These are phyloP conservation scores for Ichneumoninae sp. DNA, from an alignment of 2,888 invertebrate genomes.

Conservation along the genomic window DNA sequence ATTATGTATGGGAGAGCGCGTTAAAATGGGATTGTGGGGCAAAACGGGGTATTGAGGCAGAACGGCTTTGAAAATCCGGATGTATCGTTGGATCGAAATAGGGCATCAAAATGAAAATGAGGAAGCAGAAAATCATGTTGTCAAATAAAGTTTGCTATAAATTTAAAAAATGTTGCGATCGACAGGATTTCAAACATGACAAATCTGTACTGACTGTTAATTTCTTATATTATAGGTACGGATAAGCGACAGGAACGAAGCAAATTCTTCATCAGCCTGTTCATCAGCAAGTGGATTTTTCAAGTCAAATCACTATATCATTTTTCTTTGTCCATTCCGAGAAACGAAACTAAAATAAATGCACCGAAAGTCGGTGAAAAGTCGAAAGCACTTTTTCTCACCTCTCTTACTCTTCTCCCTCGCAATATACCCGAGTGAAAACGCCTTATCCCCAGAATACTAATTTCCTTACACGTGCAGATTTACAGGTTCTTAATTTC, in stretches of 20 bases:
- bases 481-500: slow-evolving; percentile 84
- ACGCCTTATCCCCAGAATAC: slow-evolving; percentile 80
- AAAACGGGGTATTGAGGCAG: too few relatives aligned
- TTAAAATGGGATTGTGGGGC: too few relatives aligned
- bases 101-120: too few relatives aligned
- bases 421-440: slow-evolving; percentile 69
- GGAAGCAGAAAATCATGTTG: too few relatives aligned
- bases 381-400: slow-evolving; percentile 26
- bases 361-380: slow-evolving; percentile 50
- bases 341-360: slow-evolving; percentile 32
- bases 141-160: too few relatives aligned
- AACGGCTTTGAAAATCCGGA: too few relatives aligned
- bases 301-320: not conserved
- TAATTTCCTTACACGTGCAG: slow-evolving; percentile 79
- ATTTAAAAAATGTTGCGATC: too few relatives aligned
- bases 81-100: too few relatives aligned
- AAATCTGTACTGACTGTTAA: too few relatives aligned
- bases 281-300: not conserved
- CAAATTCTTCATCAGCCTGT: not conserved
- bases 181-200: too few relatives aligned
- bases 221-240: too few relatives aligned
- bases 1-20: too few relatives aligned
- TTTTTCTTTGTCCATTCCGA: not conserved
- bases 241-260: not conserved
- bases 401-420: slow-evolving; percentile 20